Percentiles rank a stretch among this genome's conserved stretches.
Evolutionary conservation across 2,888 invertebrate species (phyloP).

Genomic region (Cactoblastis cactorum): DNA sequence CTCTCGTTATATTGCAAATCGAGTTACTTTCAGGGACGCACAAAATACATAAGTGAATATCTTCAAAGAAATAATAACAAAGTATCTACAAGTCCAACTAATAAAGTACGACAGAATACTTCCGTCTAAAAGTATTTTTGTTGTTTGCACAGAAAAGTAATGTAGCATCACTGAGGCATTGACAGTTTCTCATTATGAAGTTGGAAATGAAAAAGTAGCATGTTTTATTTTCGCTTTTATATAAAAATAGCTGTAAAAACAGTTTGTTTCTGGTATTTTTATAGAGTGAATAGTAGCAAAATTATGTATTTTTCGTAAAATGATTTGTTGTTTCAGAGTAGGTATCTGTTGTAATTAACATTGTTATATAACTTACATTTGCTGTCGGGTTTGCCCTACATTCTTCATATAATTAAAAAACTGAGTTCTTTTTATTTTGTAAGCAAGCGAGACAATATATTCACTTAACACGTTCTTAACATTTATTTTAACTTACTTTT

Average conservation of each 20-base stretch:
- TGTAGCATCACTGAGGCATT: constrained; percentile 13
- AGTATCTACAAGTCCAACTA: constrained; percentile 2
- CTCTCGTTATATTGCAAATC: neutral
- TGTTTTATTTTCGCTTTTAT: constrained; percentile 19
- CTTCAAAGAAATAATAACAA: neutral
- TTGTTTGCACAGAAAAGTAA: too few relatives aligned
- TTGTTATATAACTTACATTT: too few relatives aligned
- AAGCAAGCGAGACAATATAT: too few relatives aligned
- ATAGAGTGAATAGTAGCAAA: too few relatives aligned
- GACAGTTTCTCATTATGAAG: constrained; percentile 24
- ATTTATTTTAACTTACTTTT: too few relatives aligned
- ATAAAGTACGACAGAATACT: constrained; percentile 17
- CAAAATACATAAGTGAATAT: constrained; percentile 3
- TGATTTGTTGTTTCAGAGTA: too few relatives aligned
- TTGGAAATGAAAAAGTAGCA: constrained; percentile 21
- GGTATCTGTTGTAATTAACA: too few relatives aligned
- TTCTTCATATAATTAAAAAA: too few relatives aligned
- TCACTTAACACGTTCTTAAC: too few relatives aligned
- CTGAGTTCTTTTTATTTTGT: too few relatives aligned
- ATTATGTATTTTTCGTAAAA: too few relatives aligned
- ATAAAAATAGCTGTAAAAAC: constrained; percentile 13
- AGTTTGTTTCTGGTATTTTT: neutral
- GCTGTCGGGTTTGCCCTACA: too few relatives aligned
- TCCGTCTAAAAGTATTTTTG: constrained; percentile 12
- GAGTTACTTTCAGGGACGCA: constrained; percentile 8